Conservation (phyloP, 2,888 invertebrate genomes). For the Mylabris sibirica region DNA sequence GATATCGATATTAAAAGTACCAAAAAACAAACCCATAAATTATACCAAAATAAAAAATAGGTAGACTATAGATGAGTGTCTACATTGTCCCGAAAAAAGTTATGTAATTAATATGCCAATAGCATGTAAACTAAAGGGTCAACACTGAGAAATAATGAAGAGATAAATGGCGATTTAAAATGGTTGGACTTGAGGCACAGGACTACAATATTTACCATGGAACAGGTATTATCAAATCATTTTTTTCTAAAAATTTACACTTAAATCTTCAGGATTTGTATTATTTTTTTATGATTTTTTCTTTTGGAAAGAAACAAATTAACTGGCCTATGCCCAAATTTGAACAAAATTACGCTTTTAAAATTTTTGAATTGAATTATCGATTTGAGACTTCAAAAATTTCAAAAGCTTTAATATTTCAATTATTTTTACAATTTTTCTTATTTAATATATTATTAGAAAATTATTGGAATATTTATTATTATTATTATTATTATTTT, state of each 20-base stretch:
- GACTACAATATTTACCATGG: slow-evolving; percentile 20
- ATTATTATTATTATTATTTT: not conserved
- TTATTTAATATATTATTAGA: not conserved
- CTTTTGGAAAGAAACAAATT: not conserved
- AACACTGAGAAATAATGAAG: slow-evolving; percentile 43
- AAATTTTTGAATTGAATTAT: too few species aligned
- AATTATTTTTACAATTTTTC: not conserved
- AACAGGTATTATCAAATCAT: slow-evolving; percentile 68
- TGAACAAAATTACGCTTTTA: slow-evolving; percentile 26
- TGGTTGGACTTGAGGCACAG: slow-evolving; percentile 32
- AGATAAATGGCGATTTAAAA: slow-evolving; percentile 33
- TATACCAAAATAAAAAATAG: slow-evolving; percentile 24
- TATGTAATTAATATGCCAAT: slow-evolving; percentile 55
- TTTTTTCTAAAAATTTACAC: slow-evolving; percentile 63
- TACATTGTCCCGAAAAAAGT: slow-evolving; percentile 49
- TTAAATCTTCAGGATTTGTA: slow-evolving; percentile 53
- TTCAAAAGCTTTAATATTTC: not conserved
- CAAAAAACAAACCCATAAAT: slow-evolving; percentile 6
- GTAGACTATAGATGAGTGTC: slow-evolving; percentile 49
- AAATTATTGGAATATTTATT: not conserved
- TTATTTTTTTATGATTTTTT: slow-evolving; percentile 39
- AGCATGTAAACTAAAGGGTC: slow-evolving; percentile 55
- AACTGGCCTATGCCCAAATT: slow-evolving; percentile 48
- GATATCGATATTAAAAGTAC: not conserved
- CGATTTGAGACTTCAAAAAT: not conserved